These are phyloP conservation scores for Ryuthela nishihirai DNA, from an alignment of 2,888 invertebrate species.

Conservation along the genomic window DNA sequence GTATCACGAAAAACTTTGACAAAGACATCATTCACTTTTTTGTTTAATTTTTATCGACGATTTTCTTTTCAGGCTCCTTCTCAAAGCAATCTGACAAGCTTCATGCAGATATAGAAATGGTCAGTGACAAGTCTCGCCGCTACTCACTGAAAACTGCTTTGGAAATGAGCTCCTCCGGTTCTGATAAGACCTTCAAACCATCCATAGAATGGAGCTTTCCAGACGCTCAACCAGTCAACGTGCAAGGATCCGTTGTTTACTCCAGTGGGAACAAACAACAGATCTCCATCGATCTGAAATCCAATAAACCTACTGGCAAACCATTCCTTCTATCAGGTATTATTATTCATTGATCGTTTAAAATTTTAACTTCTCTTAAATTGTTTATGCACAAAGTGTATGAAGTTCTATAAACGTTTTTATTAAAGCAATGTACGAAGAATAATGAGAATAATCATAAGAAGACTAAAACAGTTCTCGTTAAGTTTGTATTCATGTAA, in stretches of 20 bases:
- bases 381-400: too few relatives aligned
- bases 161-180: background rate
- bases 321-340: conserved; percentile 24
- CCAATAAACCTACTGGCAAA: conserved; percentile 17
- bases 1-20: too few relatives aligned
- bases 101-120: conserved; percentile 8
- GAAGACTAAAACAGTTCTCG: too few relatives aligned
- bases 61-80: conserved; percentile 11
- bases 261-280: conserved; percentile 27
- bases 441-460: too few relatives aligned
- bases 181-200: conserved; percentile 15
- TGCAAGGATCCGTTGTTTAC: conserved; percentile 17
- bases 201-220: background rate
- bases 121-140: background rate
- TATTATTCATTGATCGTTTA: background rate
- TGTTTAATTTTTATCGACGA: too few relatives aligned
- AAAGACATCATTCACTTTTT: too few relatives aligned
- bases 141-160: conserved; percentile 2
- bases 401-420: too few relatives aligned
- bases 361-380: too few relatives aligned
- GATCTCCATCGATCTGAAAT: conserved; percentile 16
- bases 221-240: conserved; percentile 5
- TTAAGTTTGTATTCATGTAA: too few relatives aligned
- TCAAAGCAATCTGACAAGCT: conserved; percentile 2
- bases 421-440: too few relatives aligned